Percentiles rank a stretch among this genome's conserved stretches.
These are phyloP conservation scores for Tetragnatha montana DNA, from an alignment of 2,888 invertebrate species.

Conservation along the genomic window DNA sequence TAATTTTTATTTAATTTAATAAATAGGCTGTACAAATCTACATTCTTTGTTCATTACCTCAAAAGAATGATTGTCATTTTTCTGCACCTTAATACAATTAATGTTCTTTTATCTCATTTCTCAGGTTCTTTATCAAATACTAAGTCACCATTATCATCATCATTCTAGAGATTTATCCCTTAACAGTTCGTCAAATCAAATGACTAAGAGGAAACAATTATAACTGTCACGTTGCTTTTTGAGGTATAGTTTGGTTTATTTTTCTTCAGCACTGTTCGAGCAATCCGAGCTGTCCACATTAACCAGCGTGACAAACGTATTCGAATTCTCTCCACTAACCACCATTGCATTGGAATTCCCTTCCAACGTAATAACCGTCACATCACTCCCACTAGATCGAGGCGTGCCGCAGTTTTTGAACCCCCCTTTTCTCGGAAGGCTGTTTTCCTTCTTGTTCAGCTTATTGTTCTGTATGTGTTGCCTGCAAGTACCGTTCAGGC, in stretches of 20 bases:
- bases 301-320: conserved; percentile 66
- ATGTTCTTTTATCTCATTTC: no score
- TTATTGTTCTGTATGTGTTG: conserved; percentile 69
- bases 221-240: not conserved
- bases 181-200: no score
- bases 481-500: conserved; percentile 65
- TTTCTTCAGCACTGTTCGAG: conserved; percentile 70
- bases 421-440: conserved; percentile 32
- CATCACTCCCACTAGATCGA: conserved; percentile 62
- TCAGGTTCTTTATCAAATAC: no score
- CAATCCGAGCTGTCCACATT: conserved; percentile 69
- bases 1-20: no score
- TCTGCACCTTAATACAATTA: no score
- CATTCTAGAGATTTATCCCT: no score
- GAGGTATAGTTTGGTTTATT: conserved; percentile 1
- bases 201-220: not conserved
- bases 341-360: conserved; percentile 52
- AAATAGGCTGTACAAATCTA: no score
- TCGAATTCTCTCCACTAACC: conserved; percentile 64
- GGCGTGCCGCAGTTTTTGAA: conserved; percentile 47
- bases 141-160: no score
- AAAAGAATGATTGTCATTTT: no score
- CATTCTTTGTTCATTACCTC: no score
- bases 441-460: conserved; percentile 55
- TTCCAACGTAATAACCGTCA: conserved; percentile 65